Evolutionary conservation across 2,888 invertebrate species (phyloP).

Genomic region (Cataglyphis cursor): DNA sequence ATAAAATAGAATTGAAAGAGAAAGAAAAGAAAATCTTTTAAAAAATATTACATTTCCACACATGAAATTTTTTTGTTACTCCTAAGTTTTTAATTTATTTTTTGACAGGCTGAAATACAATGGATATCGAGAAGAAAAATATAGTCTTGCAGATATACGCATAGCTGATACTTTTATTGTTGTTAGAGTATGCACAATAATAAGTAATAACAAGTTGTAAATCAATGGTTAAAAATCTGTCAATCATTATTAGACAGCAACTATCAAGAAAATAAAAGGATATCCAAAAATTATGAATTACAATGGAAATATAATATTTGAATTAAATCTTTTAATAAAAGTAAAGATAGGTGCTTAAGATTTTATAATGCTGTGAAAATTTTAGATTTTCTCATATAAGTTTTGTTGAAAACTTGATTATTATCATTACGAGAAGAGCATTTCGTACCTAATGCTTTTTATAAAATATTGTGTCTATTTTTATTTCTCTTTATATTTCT

Average conservation of each 20-base stretch:
- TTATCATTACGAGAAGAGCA: background rate
- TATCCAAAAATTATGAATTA: background rate
- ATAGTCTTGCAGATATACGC: background rate
- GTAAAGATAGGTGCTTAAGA: background rate
- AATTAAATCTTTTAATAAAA: background rate
- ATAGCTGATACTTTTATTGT: background rate
- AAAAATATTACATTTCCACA: background rate
- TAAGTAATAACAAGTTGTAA: background rate
- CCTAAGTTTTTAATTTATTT: background rate
- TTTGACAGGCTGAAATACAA: background rate
- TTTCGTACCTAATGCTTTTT: background rate
- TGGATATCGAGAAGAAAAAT: background rate
- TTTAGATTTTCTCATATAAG: constrained; percentile 12
- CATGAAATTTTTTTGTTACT: constrained; percentile 8
- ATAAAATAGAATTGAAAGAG: background rate
- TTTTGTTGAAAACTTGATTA: constrained; percentile 3
- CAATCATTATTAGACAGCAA: background rate
- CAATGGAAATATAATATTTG: background rate
- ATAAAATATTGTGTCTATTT: background rate
- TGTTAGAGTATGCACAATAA: background rate
- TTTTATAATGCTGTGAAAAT: constrained; percentile 27
- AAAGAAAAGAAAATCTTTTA: background rate
- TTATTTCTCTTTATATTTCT: background rate
- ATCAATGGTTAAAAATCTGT: background rate
- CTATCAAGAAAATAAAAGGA: background rate